These are phyloP conservation scores for Prietella phreatophila DNA, from an alignment of 2,113 vertebrate species.

Conservation along the genomic window DNA sequence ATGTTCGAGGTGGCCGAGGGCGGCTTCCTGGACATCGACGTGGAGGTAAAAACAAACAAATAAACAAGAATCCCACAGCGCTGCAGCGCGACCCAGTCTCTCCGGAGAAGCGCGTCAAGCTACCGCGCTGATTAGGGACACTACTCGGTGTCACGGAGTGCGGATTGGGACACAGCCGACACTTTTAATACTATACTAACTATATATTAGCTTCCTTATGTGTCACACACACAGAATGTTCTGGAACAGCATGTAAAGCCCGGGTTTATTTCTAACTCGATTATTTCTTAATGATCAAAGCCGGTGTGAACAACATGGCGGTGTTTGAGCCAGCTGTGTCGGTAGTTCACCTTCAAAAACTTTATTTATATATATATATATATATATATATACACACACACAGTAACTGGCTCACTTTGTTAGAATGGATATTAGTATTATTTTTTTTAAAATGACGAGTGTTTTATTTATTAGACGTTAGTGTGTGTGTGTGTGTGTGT, in stretches of 20 bases:
- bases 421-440: neutral
- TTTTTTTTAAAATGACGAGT: neutral
- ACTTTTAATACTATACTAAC: neutral
- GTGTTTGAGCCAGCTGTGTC: neutral
- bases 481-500: neutral
- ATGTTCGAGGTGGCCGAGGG: conserved; percentile 98
- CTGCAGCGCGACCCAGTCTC: neutral
- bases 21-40: conserved; percentile 96
- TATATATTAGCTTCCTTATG: neutral
- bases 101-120: neutral
- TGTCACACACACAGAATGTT: neutral
- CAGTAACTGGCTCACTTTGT: neutral
- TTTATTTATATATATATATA: neutral
- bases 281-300: neutral
- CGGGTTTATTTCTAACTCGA: neutral
- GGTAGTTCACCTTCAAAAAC: neutral
- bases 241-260: neutral
- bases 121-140: neutral
- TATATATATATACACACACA: neutral
- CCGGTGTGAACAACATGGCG: neutral
- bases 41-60: conserved; percentile 78
- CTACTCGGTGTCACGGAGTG: neutral
- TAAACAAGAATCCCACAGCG: neutral
- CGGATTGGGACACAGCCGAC: neutral
- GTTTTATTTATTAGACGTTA: neutral